These are phyloP conservation scores for Nemopilema nomurai DNA, from an alignment of 30 jellyfish, hydroid and myxozoan species.

Conservation along the genomic window DNA sequence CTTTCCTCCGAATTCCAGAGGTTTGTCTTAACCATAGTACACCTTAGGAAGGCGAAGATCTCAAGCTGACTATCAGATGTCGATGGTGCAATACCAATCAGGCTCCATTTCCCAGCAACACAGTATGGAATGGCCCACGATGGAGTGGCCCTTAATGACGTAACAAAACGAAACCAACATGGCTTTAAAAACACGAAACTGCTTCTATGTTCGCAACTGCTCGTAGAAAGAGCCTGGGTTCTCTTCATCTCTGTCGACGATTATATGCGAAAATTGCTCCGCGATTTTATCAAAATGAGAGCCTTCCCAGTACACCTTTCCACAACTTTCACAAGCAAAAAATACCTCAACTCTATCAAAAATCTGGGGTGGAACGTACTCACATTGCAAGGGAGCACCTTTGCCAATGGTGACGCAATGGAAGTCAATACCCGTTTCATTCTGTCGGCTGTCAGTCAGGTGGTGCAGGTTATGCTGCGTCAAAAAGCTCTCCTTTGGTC, in stretches of 20 bases:
- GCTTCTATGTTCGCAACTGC: not conserved
- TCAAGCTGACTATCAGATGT: too few relatives aligned
- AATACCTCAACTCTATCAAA: conserved; percentile 65
- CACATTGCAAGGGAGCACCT: conserved; percentile 69
- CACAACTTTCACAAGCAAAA: conserved; percentile 72
- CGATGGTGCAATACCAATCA: too few relatives aligned
- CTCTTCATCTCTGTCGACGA: conserved; percentile 45
- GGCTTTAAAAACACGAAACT: too few relatives aligned
- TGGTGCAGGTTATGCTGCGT: conserved; percentile 25
- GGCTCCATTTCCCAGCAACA: too few relatives aligned
- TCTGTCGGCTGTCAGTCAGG: conserved; percentile 27
- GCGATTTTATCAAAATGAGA: conserved; percentile 60
- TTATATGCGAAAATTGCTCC: conserved; percentile 55
- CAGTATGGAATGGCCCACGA: too few relatives aligned
- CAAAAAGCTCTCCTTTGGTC: conserved; percentile 51
- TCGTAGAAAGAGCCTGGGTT: not conserved
- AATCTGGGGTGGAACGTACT: conserved; percentile 55
- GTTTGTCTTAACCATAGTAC: too few relatives aligned
- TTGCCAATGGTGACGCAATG: conserved; percentile 50
- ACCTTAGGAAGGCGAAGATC: too few relatives aligned
- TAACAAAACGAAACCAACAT: too few relatives aligned
- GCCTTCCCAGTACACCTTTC: conserved; percentile 87
- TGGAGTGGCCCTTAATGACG: too few relatives aligned
- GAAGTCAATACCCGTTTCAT: conserved; percentile 52
- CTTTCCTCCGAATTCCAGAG: too few relatives aligned